Evolutionary conservation across 2,797 vertebrate genomes (phyloP), one percentile per base, ranked within the genome.

Genomic region (Glossophaga mutica): DNA sequence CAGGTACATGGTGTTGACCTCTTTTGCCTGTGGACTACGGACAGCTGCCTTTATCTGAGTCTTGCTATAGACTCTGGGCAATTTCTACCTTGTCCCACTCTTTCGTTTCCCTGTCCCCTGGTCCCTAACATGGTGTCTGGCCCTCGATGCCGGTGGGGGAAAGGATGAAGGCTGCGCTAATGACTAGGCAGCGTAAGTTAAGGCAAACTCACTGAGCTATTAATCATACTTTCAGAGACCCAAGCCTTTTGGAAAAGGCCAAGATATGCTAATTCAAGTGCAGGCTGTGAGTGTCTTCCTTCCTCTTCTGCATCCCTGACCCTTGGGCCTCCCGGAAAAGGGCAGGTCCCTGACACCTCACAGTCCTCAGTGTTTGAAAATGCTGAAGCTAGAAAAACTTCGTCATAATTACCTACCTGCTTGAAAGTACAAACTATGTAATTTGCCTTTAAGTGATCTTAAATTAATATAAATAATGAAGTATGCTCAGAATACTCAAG

Each of bases 401-500:
- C 81, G 90, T 87, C 78, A 78, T 97, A 96, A 97, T 97, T 94
- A 87, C 90, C 57, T 71, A 78, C 93, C 89, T 94, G 55, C 88
- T 96, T 93, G 90, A 96, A 96, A 97, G 96, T 95, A 95, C 85
- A 96, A 96, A 95, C 97, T 97, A 97, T 0, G 71, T 94, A 97
- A 97, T 97, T 97, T 97, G 92, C 52, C 90, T 97, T 96, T 95
- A 97, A 98, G 97, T 96, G 97, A 95, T 97, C 97, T 97, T 97
- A 97, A 98, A 94, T 97, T 97, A 97, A 97, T 98, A 96, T 90
- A 97, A 98, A 95, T 98, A 97, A 97, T 98, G 94, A 97, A 97
- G 97, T 97, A 94, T 96, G 94, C 96, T 97, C 59, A 96, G 95
- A 97, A 96, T 95, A 70, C 74, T 98, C 90, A 97, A 97, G 96